These are phyloP conservation scores for Capricornis sumatraensis DNA, from an alignment of 2,113 vertebrate genomes.

Conservation along the genomic window DNA sequence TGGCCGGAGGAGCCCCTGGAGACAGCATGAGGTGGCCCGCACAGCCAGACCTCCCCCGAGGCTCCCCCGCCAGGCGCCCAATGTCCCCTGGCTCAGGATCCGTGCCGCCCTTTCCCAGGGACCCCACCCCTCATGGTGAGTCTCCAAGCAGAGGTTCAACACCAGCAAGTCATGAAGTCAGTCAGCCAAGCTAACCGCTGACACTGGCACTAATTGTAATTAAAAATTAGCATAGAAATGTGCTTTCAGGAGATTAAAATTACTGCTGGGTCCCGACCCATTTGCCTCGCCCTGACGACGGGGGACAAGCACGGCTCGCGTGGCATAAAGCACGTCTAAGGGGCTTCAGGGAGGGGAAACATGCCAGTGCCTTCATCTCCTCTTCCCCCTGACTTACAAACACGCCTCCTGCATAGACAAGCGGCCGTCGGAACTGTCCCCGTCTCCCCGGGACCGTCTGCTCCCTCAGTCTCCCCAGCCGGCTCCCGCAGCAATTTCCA, in stretches of 20 bases:
- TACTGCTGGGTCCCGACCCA: neutral
- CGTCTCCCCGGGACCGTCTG: neutral
- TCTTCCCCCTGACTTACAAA: constrained; percentile 16
- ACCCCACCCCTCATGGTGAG: neutral
- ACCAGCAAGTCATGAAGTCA: neutral
- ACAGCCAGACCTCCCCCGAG: accelerated
- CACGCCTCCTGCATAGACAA: constrained; percentile 42
- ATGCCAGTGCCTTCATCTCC: constrained; percentile 55
- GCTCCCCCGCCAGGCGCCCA: accelerated
- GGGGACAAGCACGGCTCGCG: neutral
- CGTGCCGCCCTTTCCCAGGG: accelerated
- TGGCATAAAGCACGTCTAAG: neutral
- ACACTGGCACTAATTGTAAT: constrained; percentile 21
- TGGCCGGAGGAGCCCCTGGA: accelerated
- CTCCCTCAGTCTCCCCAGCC: neutral
- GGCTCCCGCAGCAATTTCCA: constrained; percentile 68
- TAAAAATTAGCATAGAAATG: constrained; percentile 58
- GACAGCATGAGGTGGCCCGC: accelerated
- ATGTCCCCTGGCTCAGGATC: accelerated
- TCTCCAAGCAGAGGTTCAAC: neutral
- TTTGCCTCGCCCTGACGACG: neutral
- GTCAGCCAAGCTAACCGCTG: constrained; percentile 11
- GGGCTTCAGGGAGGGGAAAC: neutral
- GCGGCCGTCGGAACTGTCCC: neutral
- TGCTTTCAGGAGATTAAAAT: constrained; percentile 61